Evolutionary conservation across 1,140 invertebrate species (phyloP).

Genomic region (Liolophura sinensis): DNA sequence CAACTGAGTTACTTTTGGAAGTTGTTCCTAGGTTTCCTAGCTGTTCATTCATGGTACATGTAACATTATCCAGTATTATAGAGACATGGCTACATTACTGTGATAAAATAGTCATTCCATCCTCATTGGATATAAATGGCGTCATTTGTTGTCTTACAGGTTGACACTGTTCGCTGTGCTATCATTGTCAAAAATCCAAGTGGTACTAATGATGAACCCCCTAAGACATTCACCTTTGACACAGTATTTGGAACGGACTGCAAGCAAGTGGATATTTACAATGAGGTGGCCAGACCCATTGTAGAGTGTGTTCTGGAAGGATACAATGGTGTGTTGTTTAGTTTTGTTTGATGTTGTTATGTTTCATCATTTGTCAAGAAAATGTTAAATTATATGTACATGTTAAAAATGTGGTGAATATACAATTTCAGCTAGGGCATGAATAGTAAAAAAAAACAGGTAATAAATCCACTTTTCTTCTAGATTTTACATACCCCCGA

Average conservation of each 20-base stretch:
- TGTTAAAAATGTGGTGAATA: too few species aligned
- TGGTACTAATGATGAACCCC: slow-evolving; percentile 56
- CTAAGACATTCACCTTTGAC: slow-evolving; percentile 91
- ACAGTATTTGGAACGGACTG: slow-evolving; percentile 60
- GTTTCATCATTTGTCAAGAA: too few species aligned
- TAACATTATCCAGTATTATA: not conserved
- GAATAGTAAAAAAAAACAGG: too few species aligned
- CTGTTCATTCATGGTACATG: not conserved
- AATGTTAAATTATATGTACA: too few species aligned
- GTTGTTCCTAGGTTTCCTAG: too few species aligned
- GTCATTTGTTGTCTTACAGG: slow-evolving; percentile 44
- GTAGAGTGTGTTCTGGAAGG: slow-evolving; percentile 92
- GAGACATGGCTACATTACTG: not conserved
- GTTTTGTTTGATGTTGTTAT: too few species aligned
- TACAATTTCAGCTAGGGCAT: too few species aligned
- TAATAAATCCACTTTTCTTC: not conserved
- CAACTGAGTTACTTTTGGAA: too few species aligned
- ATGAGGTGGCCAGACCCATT: slow-evolving; percentile 84
- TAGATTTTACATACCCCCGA: too few species aligned
- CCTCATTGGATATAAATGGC: not conserved
- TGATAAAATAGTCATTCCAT: not conserved
- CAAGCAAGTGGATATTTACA: slow-evolving; percentile 85
- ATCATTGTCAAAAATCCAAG: slow-evolving; percentile 75
- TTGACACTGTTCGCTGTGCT: slow-evolving; percentile 78
- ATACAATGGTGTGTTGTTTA: slow-evolving; percentile 75